phyloP scores from a whole-genome alignment of 2,113 vertebrate species.

The Trichomycterus rosablanca region DNA sequence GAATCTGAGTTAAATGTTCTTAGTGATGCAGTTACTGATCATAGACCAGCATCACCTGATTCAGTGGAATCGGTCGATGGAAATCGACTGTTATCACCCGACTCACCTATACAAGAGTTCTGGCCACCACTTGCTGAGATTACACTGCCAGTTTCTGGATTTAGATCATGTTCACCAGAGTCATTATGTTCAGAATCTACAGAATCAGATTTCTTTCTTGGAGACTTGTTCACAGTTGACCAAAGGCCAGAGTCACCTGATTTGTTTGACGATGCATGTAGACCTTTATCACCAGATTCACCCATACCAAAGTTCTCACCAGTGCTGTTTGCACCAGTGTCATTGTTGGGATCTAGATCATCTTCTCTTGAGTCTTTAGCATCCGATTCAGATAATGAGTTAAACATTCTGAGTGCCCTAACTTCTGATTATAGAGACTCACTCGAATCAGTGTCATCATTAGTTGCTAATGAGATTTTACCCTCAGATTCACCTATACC shows the following conservation, averaged over 20 bases:
- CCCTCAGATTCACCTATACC: constrained; percentile 14
- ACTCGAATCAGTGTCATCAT: constrained; percentile 39
- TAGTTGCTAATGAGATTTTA: neutral
- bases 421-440: neutral
- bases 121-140: neutral
- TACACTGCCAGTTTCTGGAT: constrained; percentile 1
- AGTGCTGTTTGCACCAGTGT: neutral
- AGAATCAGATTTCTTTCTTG: constrained; percentile 7
- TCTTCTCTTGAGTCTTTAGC: constrained; percentile 15
- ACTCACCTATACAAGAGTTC: constrained; percentile 13
- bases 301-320: constrained; percentile 35
- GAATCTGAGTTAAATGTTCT: constrained; percentile 18
- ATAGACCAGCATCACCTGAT: constrained; percentile 22
- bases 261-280: constrained; percentile 11
- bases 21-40: neutral
- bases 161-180: constrained; percentile 21
- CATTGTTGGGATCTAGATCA: neutral
- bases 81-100: constrained; percentile 3
- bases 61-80: constrained; percentile 26
- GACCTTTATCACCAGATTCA: constrained; percentile 43
- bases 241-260: constrained; percentile 38
- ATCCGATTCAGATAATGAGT: constrained; percentile 34
- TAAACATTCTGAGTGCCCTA: neutral
- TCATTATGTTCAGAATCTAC: constrained; percentile 15
- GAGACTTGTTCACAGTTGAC: constrained; percentile 2